A percentile compares a stretch with the other conserved stretches of the same genome.
Conservation (phyloP, 2,888 invertebrate genomes). For the Psylliodes chrysocephalus region DNA sequence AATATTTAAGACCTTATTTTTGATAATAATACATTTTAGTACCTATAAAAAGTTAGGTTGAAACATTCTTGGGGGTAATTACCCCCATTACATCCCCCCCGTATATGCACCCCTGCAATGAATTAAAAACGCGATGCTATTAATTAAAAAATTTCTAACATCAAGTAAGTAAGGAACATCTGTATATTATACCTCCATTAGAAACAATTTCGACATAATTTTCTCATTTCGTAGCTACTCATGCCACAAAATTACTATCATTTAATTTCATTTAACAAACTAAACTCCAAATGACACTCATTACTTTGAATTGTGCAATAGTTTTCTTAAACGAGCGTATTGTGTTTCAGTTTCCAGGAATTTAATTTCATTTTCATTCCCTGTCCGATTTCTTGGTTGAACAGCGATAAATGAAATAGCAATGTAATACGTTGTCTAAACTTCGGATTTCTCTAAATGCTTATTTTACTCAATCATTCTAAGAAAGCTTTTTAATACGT, state of each 20-base stretch:
- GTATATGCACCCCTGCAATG: too few relatives aligned
- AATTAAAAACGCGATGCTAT: too few relatives aligned
- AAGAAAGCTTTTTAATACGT: not conserved
- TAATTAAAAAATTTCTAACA: too few relatives aligned
- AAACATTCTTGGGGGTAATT: too few relatives aligned
- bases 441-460: not conserved
- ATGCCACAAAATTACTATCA: slow-evolving; percentile 27
- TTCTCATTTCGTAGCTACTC: slow-evolving; percentile 25
- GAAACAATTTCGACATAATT: slow-evolving; percentile 26
- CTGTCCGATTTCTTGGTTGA: slow-evolving; percentile 29
- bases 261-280: slow-evolving; percentile 33
- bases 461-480: slow-evolving; percentile 1
- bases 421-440: slow-evolving; percentile 13
- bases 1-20: too few relatives aligned
- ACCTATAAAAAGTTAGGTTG: too few relatives aligned
- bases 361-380: slow-evolving; percentile 34
- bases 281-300: slow-evolving; percentile 31
- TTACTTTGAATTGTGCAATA: slow-evolving; percentile 32
- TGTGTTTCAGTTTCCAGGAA: slow-evolving; percentile 30
- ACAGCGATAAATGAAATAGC: slow-evolving; percentile 30
- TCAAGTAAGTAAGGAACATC: not conserved
- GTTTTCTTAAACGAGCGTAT: slow-evolving; percentile 33
- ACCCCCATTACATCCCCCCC: too few relatives aligned
- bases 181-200: slow-evolving; percentile 13
- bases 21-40: too few relatives aligned